These are phyloP conservation scores for Protosalanx chinensis DNA, from an alignment of 2,797 vertebrate genomes.

Conservation along the genomic window DNA sequence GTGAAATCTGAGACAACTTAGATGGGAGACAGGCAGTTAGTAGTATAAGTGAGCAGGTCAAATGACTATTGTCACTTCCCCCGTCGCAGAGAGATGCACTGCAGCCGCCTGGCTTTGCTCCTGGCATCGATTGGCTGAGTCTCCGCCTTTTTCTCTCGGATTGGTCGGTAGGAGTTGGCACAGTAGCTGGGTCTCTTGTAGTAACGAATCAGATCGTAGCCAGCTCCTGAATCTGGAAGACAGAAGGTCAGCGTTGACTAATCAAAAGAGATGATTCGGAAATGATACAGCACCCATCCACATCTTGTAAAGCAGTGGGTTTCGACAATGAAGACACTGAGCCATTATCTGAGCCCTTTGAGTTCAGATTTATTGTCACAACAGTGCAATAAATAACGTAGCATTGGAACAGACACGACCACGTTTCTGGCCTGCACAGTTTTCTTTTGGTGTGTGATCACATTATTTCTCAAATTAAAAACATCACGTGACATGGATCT, in stretches of 20 bases:
- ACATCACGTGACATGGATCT: constrained; percentile 16
- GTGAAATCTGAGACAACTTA: constrained; percentile 4
- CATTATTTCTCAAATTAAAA: constrained; percentile 18
- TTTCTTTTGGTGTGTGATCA: constrained; percentile 28
- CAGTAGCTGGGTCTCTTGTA: constrained; percentile 76
- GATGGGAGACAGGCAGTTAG: background rate
- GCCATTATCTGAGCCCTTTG: constrained; percentile 64
- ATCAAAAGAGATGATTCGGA: background rate
- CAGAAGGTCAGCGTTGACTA: constrained; percentile 14
- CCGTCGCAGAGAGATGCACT: constrained; percentile 82
- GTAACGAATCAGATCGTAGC: constrained; percentile 60
- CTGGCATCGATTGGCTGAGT: constrained; percentile 78
- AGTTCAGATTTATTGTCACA: constrained; percentile 66
- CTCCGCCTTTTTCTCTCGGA: constrained; percentile 67
- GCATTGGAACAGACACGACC: constrained; percentile 51
- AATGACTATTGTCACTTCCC: constrained; percentile 64
- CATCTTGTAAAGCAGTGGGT: background rate
- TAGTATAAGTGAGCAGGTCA: background rate
- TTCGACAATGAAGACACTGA: constrained; percentile 53
- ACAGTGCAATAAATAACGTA: constrained; percentile 60
- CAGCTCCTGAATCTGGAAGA: constrained; percentile 38
- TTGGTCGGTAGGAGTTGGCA: constrained; percentile 66
- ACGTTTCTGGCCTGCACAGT: constrained; percentile 36
- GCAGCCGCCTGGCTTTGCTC: constrained; percentile 82
- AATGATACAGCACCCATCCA: background rate